A percentile compares a stretch with the other conserved stretches of the same genome.
Evolutionary conservation across 2,113 vertebrate species (phyloP).

Genomic region (Stegastes partitus): DNA sequence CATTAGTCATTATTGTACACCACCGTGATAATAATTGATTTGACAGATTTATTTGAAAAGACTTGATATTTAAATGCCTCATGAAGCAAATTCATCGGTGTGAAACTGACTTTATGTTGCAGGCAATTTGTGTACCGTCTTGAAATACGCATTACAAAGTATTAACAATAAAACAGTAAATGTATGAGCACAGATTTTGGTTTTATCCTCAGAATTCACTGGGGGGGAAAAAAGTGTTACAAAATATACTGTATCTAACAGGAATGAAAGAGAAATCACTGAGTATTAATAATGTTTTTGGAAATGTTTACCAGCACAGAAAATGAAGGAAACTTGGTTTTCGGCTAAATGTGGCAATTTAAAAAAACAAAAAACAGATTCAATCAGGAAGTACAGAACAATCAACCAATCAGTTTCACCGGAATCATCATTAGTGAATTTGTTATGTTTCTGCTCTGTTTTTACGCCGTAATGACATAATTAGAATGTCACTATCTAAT

Average conservation of each 20-base stretch:
- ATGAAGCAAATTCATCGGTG: neutral
- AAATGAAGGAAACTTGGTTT: neutral
- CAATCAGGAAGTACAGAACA: neutral
- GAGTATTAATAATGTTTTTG: too few species aligned
- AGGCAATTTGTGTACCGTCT: too few species aligned
- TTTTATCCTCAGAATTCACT: neutral
- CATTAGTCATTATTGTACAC: conserved; percentile 2
- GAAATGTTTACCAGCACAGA: neutral
- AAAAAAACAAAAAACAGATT: conserved; percentile 2
- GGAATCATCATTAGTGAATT: conserved; percentile 3
- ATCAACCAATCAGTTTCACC: conserved; percentile 17
- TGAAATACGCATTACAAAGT: neutral
- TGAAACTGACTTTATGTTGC: neutral
- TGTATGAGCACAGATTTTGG: too few species aligned
- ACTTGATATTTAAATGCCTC: conserved; percentile 14
- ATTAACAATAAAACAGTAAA: neutral
- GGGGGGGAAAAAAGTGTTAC: neutral
- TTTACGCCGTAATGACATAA: conserved; percentile 37
- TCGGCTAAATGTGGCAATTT: neutral
- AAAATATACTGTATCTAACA: too few species aligned
- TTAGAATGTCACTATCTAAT: conserved; percentile 60
- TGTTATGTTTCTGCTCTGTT: conserved; percentile 23
- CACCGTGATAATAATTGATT: neutral
- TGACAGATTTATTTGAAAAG: neutral
- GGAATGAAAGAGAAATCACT: too few species aligned